Evolutionary conservation across 1,140 invertebrate species (phyloP), one percentile per base, ranked within the genome.

Genomic region (Diorhabda carinulata): DNA sequence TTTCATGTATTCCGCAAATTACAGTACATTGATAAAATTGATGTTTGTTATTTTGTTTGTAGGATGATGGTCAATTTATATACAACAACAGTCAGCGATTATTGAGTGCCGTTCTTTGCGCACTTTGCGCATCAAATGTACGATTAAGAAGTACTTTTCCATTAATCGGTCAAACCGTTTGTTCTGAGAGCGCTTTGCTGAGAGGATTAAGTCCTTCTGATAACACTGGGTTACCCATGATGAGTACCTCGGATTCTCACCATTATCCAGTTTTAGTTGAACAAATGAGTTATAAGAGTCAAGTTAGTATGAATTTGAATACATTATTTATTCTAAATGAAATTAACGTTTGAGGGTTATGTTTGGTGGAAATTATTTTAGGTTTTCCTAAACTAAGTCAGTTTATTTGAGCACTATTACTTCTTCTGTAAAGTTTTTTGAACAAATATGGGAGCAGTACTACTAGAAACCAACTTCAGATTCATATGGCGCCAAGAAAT

Each of bases 201-300:
- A 72, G 84, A 42, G 85, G 86, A 40, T 71, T 89, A 4, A 89
- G 87, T 78, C 87, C 89, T 4, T 89, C 88, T 42, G 89, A 91
- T 69, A 91, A 91, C 78, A 86, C 88, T 1, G 88, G 88, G 0
- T 78, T 89, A 58, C 86, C 88, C 3, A 89, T 89, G 85, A 86
- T 90, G 81, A 91, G 86, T 75, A 88, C 88, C 2, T 86, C 86
- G 2, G 91, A 93, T 76, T 82, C 84, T 3, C 88, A 92, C 81
- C 87, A 87, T 74, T 94, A 92, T 83, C 92, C 92, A 0, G 84
- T 94, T 65, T 82, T 94, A 2, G 91, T 93, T 0, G 90, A 92
- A 74, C 92, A 93, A 80, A 93, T 94, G 85, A 92, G 87, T 67
- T 89, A 89, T 76, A 88, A 90, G 66, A 90, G 85, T 72, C 88